Evolutionary conservation across 2,797 vertebrate genomes (phyloP).

Genomic region (Zenarchopterus dispar): DNA sequence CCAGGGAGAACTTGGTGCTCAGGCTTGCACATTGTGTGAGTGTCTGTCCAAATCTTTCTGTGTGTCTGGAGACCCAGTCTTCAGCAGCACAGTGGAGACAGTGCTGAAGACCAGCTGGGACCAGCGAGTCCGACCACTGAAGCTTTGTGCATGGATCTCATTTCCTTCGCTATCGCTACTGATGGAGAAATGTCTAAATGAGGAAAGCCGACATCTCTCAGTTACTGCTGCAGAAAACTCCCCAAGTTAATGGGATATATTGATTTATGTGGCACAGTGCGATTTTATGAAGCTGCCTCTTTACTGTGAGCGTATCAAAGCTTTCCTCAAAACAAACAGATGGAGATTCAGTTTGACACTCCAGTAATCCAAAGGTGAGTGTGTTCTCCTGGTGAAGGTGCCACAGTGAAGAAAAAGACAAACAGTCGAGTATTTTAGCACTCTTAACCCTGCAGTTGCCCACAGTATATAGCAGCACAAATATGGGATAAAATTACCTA

Average conservation of each 20-base stretch:
- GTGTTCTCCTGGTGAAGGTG: constrained; percentile 59
- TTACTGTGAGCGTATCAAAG: constrained; percentile 76
- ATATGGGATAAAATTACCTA: constrained; percentile 28
- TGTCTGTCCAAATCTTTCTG: constrained; percentile 52
- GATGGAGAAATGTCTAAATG: constrained; percentile 61
- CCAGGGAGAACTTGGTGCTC: background rate
- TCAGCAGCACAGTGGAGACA: constrained; percentile 59
- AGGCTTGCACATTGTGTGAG: constrained; percentile 17
- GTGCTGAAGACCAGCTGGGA: constrained; percentile 70
- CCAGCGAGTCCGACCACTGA: constrained; percentile 70
- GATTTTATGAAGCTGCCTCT: constrained; percentile 79
- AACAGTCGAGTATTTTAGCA: constrained; percentile 25
- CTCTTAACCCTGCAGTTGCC: constrained; percentile 21
- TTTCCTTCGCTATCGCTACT: constrained; percentile 52
- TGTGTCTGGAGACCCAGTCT: constrained; percentile 46
- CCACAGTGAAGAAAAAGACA: constrained; percentile 27
- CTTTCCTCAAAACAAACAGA: constrained; percentile 77
- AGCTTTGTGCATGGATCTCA: constrained; percentile 70
- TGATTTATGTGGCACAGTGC: constrained; percentile 82
- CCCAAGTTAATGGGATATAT: constrained; percentile 79
- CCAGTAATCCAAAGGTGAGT: constrained; percentile 69
- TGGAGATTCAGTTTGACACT: constrained; percentile 71
- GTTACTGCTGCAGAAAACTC: constrained; percentile 70
- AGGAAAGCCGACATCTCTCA: constrained; percentile 54
- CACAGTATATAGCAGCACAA: constrained; percentile 21